These are phyloP conservation scores for Epizoanthus stellaris DNA, from an alignment of 92 coral and sea anemone species.

Conservation along the genomic window DNA sequence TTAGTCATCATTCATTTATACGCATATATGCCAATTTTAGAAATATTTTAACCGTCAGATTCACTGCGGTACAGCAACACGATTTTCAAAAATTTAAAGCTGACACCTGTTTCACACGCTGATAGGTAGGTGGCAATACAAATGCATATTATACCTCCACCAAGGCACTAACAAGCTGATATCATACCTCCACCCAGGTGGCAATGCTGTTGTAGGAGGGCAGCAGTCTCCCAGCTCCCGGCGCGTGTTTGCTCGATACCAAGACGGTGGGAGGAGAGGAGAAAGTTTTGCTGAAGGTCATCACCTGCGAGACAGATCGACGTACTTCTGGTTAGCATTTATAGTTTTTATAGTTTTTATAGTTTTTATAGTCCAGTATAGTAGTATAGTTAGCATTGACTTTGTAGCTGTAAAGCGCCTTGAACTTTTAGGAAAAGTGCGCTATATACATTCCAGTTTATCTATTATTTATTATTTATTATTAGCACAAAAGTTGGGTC, in stretches of 20 bases:
- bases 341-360: not conserved
- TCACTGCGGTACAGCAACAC: no score
- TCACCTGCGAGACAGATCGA: not conserved
- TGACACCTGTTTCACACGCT: not conserved
- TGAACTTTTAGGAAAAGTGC: no score
- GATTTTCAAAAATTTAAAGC: no score
- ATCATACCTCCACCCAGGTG: slow-evolving; percentile 74
- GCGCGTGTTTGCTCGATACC: slow-evolving; percentile 15
- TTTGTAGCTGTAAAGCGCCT: no score
- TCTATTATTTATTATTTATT: no score
- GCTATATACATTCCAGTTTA: no score
- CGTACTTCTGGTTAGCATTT: not conserved
- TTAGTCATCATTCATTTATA: no score
- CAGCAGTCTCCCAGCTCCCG: slow-evolving; percentile 14
- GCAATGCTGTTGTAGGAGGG: slow-evolving; percentile 78
- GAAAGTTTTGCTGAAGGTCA: not conserved
- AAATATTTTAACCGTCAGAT: no score
- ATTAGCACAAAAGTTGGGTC: no score
- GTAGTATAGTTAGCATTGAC: not conserved
- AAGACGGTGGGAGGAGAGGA: slow-evolving; percentile 4
- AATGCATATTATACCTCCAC: not conserved
- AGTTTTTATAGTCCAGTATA: not conserved
- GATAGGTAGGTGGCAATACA: not conserved
- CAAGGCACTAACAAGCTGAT: not conserved
- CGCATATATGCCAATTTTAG: no score